These are phyloP conservation scores for Halcyon malimbica DNA, from an alignment of 2,113 vertebrate species.

Conservation along the genomic window DNA sequence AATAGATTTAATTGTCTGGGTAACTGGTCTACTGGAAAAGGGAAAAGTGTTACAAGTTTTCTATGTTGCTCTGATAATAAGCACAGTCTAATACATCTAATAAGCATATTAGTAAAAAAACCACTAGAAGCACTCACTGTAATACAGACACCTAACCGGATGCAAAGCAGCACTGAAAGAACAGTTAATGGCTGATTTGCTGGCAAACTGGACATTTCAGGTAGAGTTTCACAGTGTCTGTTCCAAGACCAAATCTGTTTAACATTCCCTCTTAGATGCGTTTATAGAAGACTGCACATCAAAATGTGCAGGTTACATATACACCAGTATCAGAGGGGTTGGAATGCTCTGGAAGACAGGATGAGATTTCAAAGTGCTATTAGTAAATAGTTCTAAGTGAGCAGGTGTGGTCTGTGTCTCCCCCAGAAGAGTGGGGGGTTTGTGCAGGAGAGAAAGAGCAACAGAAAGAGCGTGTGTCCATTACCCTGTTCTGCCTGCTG, in stretches of 20 bases:
- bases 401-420: rapidly evolving
- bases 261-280: neutral
- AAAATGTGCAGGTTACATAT: neutral
- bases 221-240: neutral
- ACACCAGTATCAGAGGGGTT: neutral
- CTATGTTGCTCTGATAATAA: neutral
- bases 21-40: neutral
- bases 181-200: neutral
- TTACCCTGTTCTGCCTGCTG: neutral
- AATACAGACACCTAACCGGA: neutral
- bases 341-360: neutral
- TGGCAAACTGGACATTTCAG: neutral
- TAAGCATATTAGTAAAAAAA: neutral
- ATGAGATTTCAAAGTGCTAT: neutral
- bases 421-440: rapidly evolving
- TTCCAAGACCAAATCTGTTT: neutral
- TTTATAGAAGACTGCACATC: neutral
- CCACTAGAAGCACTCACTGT: neutral
- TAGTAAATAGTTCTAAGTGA: neutral
- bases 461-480: rapidly evolving
- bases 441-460: neutral
- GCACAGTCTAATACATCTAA: neutral
- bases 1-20: neutral
- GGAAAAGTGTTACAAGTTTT: neutral
- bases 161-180: neutral